These are phyloP conservation scores for Chelonia mydas DNA, from an alignment of 2,797 vertebrate species.

Conservation along the genomic window DNA sequence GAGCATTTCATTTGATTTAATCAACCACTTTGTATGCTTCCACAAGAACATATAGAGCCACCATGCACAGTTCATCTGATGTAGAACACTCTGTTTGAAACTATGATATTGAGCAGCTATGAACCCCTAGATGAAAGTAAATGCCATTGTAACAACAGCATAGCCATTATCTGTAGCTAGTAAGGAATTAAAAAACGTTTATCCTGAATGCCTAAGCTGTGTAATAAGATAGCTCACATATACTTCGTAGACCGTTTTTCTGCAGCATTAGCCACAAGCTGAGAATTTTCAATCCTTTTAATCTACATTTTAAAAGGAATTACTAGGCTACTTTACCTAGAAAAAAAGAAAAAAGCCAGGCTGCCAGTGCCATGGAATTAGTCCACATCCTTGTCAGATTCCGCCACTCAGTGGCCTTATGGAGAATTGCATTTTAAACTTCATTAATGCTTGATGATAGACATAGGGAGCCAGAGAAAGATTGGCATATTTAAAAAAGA, in stretches of 20 bases:
- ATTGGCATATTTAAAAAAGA: neutral
- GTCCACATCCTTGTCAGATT: neutral
- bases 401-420: constrained; percentile 23
- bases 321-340: neutral
- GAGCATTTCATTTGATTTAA: neutral
- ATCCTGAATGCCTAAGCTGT: neutral
- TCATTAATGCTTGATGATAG: neutral
- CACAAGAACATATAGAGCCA: neutral
- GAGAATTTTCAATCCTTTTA: neutral
- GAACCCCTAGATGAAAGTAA: neutral
- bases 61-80: neutral
- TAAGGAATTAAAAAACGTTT: accelerated
- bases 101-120: neutral
- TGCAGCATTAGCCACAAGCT: neutral
- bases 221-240: neutral
- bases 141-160: neutral
- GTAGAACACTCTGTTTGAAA: neutral
- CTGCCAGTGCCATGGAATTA: neutral
- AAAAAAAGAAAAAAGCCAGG: neutral
- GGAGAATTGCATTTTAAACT: neutral
- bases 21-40: neutral
- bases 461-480: accelerated
- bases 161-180: neutral
- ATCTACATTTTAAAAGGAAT: neutral
- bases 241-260: neutral